These are phyloP conservation scores for Anhinga anhinga DNA, from an alignment of 2,113 vertebrate genomes.

Conservation along the genomic window DNA sequence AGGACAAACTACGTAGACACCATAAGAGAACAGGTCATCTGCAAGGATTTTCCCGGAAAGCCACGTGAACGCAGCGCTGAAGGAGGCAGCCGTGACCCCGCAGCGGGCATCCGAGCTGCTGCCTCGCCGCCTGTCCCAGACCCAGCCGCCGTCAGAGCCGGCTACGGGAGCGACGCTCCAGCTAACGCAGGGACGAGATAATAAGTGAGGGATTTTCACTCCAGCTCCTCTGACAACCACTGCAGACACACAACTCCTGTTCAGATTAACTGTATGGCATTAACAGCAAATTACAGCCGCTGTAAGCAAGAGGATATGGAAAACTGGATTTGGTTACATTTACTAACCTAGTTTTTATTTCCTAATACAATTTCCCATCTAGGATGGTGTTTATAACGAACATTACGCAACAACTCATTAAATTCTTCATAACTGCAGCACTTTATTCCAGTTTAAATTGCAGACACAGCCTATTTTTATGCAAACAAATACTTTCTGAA, in stretches of 20 bases:
- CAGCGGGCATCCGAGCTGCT: fast-evolving
- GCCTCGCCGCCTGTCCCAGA: background rate
- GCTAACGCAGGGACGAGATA: fast-evolving
- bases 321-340: background rate
- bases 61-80: fast-evolving
- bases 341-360: background rate
- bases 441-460: constrained; percentile 16
- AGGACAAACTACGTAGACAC: background rate
- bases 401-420: constrained; percentile 42
- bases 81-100: fast-evolving
- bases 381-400: background rate
- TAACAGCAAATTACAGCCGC: background rate
- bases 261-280: background rate
- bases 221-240: background rate
- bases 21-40: fast-evolving
- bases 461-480: constrained; percentile 36
- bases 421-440: background rate
- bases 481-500: constrained; percentile 55
- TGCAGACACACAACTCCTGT: background rate
- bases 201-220: background rate
- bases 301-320: background rate
- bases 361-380: constrained; percentile 1
- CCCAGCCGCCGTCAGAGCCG: fast-evolving
- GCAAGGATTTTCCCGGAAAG: background rate
- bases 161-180: fast-evolving